Evolutionary conservation across 2,888 invertebrate genomes (phyloP), one percentile per base, ranked within the genome.

Genomic region (Hylaea fasciaria): DNA sequence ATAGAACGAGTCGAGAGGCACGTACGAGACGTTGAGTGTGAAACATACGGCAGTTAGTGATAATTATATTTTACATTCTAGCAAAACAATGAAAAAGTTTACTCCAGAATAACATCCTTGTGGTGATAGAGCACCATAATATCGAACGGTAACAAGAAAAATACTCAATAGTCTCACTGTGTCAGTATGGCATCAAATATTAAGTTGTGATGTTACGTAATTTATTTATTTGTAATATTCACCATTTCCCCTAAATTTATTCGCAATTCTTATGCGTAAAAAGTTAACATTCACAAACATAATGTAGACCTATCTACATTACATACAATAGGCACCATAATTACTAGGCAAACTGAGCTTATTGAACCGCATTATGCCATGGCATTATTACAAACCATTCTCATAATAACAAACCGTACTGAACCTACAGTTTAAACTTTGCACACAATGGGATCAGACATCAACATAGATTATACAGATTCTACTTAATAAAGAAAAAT

Each of bases 11-110:
- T 66, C 54, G 47, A 51, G 46, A 58, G 69, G 74, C 80, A 81
- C 80, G 80, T 78, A 68, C 71, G 48, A 56, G 51, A 68, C 77
- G 71, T 79, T 77, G 69, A 64, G 45, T 64, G 65, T 71, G 40
- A 73, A 74, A 74, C 68, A 63, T 71, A 71, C 65, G 67, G 72
- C 71, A 69, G 73, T 74, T 71, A 68, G 71, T 70, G 59, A 65
- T 68, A 64, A 70, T 74, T 77, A 13, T 29, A n/a, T n/a, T n/a
- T 51, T 49, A 29, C 29, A 44, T 29, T 55, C 44, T 52, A 32
- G 40, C 52, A 48, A 48, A 57, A 41, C 47, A 37, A 32, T 41
- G 8, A 22, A 22, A 22, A 5, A 22, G 22, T 22, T 22, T 22
- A 3, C 5, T 22, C 22, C 5, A 22, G 22, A 22, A 22, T 22